phyloP scores from a whole-genome alignment of 2,888 invertebrate species.

The Conus canariensis region DNA sequence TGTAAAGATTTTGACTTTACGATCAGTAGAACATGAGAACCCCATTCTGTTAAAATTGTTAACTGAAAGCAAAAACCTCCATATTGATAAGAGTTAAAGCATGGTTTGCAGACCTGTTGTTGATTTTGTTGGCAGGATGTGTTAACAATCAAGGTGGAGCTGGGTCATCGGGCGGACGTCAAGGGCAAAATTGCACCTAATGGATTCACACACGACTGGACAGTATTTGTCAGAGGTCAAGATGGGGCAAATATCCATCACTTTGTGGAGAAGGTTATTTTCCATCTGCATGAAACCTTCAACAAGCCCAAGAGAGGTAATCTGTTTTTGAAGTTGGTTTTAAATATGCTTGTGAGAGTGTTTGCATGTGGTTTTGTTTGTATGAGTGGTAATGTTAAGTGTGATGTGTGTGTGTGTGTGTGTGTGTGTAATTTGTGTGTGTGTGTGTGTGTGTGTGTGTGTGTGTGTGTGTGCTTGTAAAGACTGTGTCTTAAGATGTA shows the following conservation, averaged over 20 bases:
- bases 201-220: constrained; percentile 98
- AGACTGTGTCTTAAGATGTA: too few relatives aligned
- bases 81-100: too few relatives aligned
- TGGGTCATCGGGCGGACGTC: constrained; percentile 93
- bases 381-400: background rate
- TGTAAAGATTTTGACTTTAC: too few relatives aligned
- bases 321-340: too few relatives aligned
- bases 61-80: too few relatives aligned
- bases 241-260: constrained; percentile 92
- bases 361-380: background rate
- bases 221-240: constrained; percentile 93
- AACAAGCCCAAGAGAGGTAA: constrained; percentile 93
- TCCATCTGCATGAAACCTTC: constrained; percentile 94
- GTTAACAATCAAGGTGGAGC: constrained; percentile 88
- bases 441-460: background rate
- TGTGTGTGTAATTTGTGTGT: background rate
- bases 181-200: constrained; percentile 84
- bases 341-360: background rate
- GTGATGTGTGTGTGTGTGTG: background rate
- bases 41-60: too few relatives aligned
- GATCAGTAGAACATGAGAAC: too few relatives aligned
- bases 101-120: too few relatives aligned
- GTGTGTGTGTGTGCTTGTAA: background rate
- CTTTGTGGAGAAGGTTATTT: constrained; percentile 94
- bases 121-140: constrained; percentile 35